Percentiles rank a stretch among this genome's conserved stretches.
Conservation (phyloP, 2,113 vertebrate genomes). For the Pimephales promelas region DNA sequence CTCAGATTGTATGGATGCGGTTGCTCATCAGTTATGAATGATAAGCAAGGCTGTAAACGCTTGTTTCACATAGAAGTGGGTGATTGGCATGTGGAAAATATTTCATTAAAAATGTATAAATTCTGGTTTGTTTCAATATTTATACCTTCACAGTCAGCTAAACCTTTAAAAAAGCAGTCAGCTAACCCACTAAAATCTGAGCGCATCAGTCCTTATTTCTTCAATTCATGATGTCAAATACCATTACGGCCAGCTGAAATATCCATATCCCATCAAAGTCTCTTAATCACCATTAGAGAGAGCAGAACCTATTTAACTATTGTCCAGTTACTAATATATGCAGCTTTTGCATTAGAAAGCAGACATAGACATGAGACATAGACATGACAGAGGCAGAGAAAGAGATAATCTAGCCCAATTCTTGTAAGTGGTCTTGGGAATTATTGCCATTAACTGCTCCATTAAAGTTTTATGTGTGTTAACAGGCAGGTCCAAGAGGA, state of each 20-base stretch:
- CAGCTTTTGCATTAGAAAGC: background rate
- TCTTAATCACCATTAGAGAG: constrained; percentile 14
- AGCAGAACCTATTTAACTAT: constrained; percentile 9
- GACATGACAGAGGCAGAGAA: background rate
- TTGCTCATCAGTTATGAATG: constrained; percentile 16
- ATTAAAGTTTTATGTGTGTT: constrained; percentile 27
- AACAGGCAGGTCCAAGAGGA: constrained; percentile 1
- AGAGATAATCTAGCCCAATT: constrained; percentile 5
- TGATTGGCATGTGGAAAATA: background rate
- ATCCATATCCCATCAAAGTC: background rate
- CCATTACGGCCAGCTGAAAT: constrained; percentile 6
- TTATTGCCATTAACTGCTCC: constrained; percentile 30
- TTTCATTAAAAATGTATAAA: background rate
- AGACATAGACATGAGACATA: background rate
- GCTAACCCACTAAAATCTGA: background rate
- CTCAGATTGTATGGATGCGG: constrained; percentile 47
- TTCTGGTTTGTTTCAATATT: background rate
- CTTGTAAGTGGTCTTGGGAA: constrained; percentile 12
- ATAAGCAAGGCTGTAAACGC: constrained; percentile 3
- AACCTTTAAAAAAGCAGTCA: background rate
- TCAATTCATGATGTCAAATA: constrained; percentile 6
- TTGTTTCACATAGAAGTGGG: background rate
- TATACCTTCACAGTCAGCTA: background rate
- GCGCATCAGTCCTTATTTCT: background rate
- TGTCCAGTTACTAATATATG: background rate